Evolutionary conservation across 2,113 vertebrate species (phyloP), one percentile per base, ranked within the genome.

Genomic region (Chascanopsetta lugubris): DNA sequence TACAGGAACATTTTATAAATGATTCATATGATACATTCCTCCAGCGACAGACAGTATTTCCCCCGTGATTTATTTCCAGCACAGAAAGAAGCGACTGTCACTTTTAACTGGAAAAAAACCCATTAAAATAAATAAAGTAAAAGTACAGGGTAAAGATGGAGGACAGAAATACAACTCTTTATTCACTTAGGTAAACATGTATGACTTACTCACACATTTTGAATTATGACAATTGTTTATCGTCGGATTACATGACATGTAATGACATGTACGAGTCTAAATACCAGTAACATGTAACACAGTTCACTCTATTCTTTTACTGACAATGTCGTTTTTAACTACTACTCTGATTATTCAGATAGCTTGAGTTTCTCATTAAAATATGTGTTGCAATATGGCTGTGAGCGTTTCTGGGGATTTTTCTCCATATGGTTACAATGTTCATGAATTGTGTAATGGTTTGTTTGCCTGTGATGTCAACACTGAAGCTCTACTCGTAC

Each of bases 311-410:
- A 10, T 34, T 10, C 8, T 34, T 34, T 8, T 10, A 4, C 4
- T 29, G 4, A 10, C 30, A 8, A 10, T 34, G 8, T 34, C 30
- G 34, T 13, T 11, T 2, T 4, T 13, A 36, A 5, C 1, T 12
- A 42, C 38, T n/a, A 45, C n/a, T 17, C 13, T 56, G 2, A 53
- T 49, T 27, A 8, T 69, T 48, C 6, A 47, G 36, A 43, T 13
- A 36, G 21, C 13, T 38, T 38, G 17, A 59, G 20, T 36, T 48
- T 4, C 48, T 70, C 79, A 79, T 82, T 70, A 76, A 85, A 29
- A 5, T 0, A 25, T 54, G 47, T 62, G 2, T 32, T 20, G 63
- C 46, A 20, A 3, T 49, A 4, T 32, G 0, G 1, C 3, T 61
- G 6, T 4, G n/a, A n/a, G 4, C 27, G 24, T 21, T 20, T 45